Evolutionary conservation across 2,888 invertebrate genomes (phyloP).

Genomic region (Leistus spinibarbis): DNA sequence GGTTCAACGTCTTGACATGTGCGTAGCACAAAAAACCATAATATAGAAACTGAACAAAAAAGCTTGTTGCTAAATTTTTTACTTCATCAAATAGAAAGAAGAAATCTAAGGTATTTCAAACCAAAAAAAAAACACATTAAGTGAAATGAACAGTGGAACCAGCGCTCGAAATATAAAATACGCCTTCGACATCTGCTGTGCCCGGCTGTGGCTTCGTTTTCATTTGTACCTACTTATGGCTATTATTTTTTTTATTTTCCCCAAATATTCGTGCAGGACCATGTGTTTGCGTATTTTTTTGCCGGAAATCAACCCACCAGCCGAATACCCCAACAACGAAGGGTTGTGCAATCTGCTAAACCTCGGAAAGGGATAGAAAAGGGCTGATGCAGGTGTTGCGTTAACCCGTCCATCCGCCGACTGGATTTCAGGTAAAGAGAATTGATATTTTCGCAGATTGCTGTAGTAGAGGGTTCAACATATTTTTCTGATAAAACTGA

Average conservation of each 20-base stretch:
- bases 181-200: neutral
- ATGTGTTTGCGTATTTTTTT: neutral
- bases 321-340: neutral
- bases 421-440: neutral
- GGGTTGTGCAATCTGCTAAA: constrained; percentile 24
- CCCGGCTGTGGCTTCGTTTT: neutral
- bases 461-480: neutral
- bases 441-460: neutral
- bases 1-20: neutral
- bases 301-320: neutral
- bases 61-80: constrained; percentile 9
- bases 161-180: neutral
- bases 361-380: neutral
- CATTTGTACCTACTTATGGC: neutral
- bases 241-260: neutral
- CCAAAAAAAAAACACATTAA: neutral
- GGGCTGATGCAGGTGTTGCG: constrained; percentile 8
- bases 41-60: neutral
- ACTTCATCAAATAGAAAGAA: neutral
- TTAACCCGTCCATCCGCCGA: neutral
- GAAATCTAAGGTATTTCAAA: neutral
- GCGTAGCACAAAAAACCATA: neutral
- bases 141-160: neutral
- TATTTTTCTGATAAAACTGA: neutral
- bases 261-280: neutral